Evolutionary conservation across 1,140 invertebrate species (phyloP), one percentile per base, ranked within the genome.

Genomic region (Drosophila ercepeae): DNA sequence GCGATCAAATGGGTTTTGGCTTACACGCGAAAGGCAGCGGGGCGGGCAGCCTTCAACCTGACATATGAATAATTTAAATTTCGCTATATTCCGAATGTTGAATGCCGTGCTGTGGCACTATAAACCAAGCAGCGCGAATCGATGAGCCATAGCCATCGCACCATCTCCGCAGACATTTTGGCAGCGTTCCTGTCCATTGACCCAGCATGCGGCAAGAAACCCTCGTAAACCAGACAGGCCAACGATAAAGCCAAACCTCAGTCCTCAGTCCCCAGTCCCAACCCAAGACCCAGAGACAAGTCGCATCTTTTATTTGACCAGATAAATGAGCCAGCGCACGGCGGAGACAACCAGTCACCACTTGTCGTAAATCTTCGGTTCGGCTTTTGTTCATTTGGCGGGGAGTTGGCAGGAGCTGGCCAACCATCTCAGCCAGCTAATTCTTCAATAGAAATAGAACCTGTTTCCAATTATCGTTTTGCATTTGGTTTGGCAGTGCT

Each of bases 301-400:
- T 59, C 32, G 54, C 53, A 63, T 68, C 64, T 77, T 77, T 60
- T 69, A 60, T 75, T 67, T 67, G 53, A 61, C 46, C 60, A 68
- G 61, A 86, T 72, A 86, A 88, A 86, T 86, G 73, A 88, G 77
- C 68, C 73, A 88, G 73, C 58, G 49, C 50, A 54, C 82, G 68
- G 57, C 82, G 63, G 73, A 86, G 81, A 88, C 81, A 86, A 77
- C 82, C 82, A 86, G 81, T 86, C 81, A 88, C 73, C 82, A 86
- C 63, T 63, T 59, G 77, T 77, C 76, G 73, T 82, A 88, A 82
- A 74, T 86, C 82, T 86, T 70, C 23, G 59, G 44, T 60, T 78
- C 39, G 71, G 54, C n/a, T 18, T 42, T 42, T 42, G 14, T 42
- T 16, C 16, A 42, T 67, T 72, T 9, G 44, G 21, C 11, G 5